A percentile compares a stretch with the other conserved stretches of the same genome.
Conservation (phyloP, 2,113 vertebrate genomes). For the Aegotheles bennettii region DNA sequence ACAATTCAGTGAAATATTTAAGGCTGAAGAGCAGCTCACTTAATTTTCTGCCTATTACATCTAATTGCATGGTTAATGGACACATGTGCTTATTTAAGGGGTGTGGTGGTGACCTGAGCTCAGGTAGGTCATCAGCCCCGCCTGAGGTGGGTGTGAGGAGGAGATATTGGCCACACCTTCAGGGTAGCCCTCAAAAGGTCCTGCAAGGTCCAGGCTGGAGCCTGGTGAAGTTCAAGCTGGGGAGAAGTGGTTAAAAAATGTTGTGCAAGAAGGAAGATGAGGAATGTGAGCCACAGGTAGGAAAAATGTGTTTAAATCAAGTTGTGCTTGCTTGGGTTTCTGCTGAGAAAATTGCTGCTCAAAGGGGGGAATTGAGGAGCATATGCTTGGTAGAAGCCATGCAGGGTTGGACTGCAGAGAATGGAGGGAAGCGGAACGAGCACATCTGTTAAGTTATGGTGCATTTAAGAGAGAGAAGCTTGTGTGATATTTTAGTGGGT, state of each 20-base stretch:
- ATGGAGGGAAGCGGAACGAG: not conserved
- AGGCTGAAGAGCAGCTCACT: not conserved
- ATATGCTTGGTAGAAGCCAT: not conserved
- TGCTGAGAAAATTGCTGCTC: not conserved
- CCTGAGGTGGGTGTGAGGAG: not conserved
- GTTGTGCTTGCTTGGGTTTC: not conserved
- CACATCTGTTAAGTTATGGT: not conserved
- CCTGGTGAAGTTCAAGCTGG: not conserved
- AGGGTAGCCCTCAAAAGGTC: not conserved
- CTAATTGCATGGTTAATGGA: not conserved
- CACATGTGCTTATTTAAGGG: not conserved
- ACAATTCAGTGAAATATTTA: not conserved
- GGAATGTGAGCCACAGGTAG: not conserved
- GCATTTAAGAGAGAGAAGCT: not conserved
- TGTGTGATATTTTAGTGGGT: not conserved
- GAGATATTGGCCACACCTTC: not conserved
- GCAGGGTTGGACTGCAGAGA: not conserved
- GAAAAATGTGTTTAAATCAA: not conserved
- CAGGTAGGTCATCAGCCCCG: not conserved
- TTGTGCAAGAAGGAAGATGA: not conserved
- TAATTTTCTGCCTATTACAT: not conserved
- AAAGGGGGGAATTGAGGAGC: not conserved
- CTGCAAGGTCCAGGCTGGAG: not conserved
- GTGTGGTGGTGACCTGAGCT: not conserved
- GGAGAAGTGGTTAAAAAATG: not conserved